These are phyloP conservation scores for Cyprinodon tularosa DNA, from an alignment of 2,113 vertebrate genomes.

Conservation along the genomic window DNA sequence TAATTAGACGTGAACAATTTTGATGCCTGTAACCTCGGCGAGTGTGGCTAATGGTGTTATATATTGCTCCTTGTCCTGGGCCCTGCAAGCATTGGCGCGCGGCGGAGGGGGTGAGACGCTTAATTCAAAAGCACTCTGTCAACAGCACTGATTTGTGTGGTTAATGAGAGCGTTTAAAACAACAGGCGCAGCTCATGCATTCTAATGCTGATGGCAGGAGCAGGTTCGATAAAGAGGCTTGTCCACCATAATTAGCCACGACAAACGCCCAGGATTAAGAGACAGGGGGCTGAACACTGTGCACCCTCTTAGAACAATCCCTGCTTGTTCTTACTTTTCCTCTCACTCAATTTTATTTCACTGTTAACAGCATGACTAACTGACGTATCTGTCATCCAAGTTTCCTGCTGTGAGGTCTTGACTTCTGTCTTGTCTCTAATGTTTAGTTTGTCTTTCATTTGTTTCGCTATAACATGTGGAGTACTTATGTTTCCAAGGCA, in stretches of 20 bases:
- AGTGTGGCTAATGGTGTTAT: conserved; percentile 99
- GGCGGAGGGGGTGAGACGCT: conserved; percentile 86
- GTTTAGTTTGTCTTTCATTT: conserved; percentile 21
- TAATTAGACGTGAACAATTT: conserved; percentile 99
- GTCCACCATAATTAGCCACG: conserved; percentile 97
- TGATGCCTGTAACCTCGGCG: conserved; percentile 99
- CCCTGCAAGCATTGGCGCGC: conserved; percentile 80
- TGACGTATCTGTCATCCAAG: conserved; percentile 37
- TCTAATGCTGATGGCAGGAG: conserved; percentile 97
- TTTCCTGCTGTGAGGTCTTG: conserved; percentile 33
- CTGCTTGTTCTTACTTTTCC: conserved; percentile 38
- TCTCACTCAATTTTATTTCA: conserved; percentile 38
- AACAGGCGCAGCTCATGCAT: conserved; percentile 98
- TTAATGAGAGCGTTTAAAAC: conserved; percentile 99
- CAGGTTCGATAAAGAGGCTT: conserved; percentile 99
- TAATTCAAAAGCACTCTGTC: conserved; percentile 99
- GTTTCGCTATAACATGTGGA: background rate
- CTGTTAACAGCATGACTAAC: conserved; percentile 42
- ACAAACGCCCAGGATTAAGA: conserved; percentile 90
- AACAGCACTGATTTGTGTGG: conserved; percentile 99
- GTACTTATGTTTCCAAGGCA: conserved; percentile 28
- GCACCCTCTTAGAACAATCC: conserved; percentile 68
- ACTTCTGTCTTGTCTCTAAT: conserved; percentile 33
- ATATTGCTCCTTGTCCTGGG: conserved; percentile 99
- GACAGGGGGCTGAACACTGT: conserved; percentile 59